Evolutionary conservation across 1,140 invertebrate genomes (phyloP).

Genomic region (Drosophila orena): DNA sequence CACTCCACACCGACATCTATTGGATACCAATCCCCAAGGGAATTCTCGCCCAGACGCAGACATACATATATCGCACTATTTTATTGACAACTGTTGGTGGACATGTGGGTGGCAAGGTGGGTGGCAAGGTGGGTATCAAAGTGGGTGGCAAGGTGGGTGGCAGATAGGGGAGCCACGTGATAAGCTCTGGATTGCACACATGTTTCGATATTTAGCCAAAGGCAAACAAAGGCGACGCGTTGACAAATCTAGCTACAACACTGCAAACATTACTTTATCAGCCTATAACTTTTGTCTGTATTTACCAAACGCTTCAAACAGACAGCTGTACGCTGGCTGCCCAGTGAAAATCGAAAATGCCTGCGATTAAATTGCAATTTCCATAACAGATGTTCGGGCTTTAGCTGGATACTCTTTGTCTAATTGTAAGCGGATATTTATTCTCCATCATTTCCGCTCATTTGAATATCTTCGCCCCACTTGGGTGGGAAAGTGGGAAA

Average conservation of each 20-base stretch:
- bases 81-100: constrained; percentile 28
- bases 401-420: constrained; percentile 5
- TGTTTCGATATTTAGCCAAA: constrained; percentile 55
- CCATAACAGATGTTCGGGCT: constrained; percentile 50
- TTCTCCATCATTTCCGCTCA: constrained; percentile 69
- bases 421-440: constrained; percentile 63
- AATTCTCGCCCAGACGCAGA: constrained; percentile 13
- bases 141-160: constrained; percentile 21
- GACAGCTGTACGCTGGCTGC: constrained; percentile 63
- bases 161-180: constrained; percentile 11
- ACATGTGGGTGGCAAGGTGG: constrained; percentile 21
- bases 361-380: constrained; percentile 64
- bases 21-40: constrained; percentile 1
- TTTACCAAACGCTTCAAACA: constrained; percentile 73
- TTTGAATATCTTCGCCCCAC: constrained; percentile 42
- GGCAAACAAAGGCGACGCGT: constrained; percentile 38
- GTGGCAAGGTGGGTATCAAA: no score
- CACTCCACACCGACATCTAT: constrained; percentile 25
- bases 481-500: background rate
- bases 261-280: constrained; percentile 67
- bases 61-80: constrained; percentile 53
- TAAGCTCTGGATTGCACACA: constrained; percentile 58
- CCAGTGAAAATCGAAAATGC: constrained; percentile 46
- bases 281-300: constrained; percentile 48
- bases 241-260: constrained; percentile 49